Evolutionary conservation across 2,113 vertebrate species (phyloP), one percentile per base, ranked within the genome.

Genomic region (Chlamydotis undulata): DNA sequence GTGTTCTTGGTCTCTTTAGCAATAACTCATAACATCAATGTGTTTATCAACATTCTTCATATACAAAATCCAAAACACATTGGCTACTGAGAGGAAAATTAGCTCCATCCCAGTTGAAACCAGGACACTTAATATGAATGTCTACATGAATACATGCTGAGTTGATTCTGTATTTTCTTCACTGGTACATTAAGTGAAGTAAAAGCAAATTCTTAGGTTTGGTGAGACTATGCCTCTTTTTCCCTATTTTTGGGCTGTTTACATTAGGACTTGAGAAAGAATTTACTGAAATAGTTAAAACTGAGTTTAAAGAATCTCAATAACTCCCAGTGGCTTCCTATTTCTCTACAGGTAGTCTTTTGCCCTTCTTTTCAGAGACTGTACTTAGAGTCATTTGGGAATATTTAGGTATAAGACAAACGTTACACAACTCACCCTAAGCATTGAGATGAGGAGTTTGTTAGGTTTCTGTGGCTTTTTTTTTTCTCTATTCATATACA

Each of bases 131-230:
- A 43, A 43, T 50, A 56, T 33, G 3, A 78, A 53, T 60, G 11
- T 28, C 33, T 87, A 17, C 8, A 37, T 18, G 1, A 73, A 55
- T 22, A 74, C 1, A 53, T 28, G 23, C 18, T 57, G 26, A 77
- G 2, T 2, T 60, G 2, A 17, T 53, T 56, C 7, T 43, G 22
- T 0, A 0, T 71, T 47, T 74, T 29, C 10, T 56, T 21, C 22
- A 33, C 8, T 45, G 6, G 4, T 19, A 13, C 7, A 15, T 47
- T 35, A 64, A 60, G 6, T 26, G 7, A 69, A 80, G 70, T 55
- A 9, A 49, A 67, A 16, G 6, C 2, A 75, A 37, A 29, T 52
- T 31, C 19, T 47, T 77, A 60, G 4, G 7, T 39, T 39, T 65
- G 12, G 7, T 81, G 60, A 84, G 35, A 69, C 3, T 10, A 29